These are phyloP conservation scores for Ailurus styani DNA, from an alignment of 2,113 vertebrate genomes.

Conservation along the genomic window DNA sequence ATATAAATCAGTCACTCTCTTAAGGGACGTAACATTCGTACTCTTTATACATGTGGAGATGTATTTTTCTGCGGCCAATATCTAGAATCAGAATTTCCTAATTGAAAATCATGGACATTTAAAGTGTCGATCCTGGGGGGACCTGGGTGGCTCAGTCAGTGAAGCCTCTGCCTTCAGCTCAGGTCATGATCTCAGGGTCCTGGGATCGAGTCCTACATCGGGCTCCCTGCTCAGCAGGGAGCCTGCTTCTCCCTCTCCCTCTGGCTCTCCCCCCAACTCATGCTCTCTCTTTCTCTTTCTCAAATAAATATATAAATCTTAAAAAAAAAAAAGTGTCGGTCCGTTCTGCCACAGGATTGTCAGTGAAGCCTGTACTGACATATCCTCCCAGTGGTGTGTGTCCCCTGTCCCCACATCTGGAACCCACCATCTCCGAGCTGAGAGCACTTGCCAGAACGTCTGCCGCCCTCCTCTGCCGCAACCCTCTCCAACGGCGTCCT, in stretches of 20 bases:
- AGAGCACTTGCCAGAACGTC: neutral
- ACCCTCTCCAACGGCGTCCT: neutral
- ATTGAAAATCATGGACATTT: neutral
- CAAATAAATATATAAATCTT: too few relatives aligned
- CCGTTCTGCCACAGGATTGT: rapidly evolving
- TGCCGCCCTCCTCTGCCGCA: neutral
- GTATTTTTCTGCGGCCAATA: neutral
- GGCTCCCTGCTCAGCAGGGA: too few relatives aligned
- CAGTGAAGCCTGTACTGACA: neutral
- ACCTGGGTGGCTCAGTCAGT: neutral
- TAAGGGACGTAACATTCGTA: neutral
- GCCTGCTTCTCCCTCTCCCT: too few relatives aligned
- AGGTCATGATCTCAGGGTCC: too few relatives aligned
- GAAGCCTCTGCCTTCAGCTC: neutral
- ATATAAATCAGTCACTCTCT: neutral
- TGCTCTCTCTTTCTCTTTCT: too few relatives aligned
- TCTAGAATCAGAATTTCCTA: neutral
- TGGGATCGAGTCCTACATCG: too few relatives aligned
- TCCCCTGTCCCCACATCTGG: neutral
- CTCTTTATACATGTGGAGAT: neutral
- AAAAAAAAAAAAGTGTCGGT: neutral
- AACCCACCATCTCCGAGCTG: neutral
- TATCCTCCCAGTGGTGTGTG: too few relatives aligned
- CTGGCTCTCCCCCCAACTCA: too few relatives aligned
- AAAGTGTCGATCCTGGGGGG: neutral